These are phyloP conservation scores for Clostera curtula DNA, from an alignment of 2,888 invertebrate species.

Conservation along the genomic window DNA sequence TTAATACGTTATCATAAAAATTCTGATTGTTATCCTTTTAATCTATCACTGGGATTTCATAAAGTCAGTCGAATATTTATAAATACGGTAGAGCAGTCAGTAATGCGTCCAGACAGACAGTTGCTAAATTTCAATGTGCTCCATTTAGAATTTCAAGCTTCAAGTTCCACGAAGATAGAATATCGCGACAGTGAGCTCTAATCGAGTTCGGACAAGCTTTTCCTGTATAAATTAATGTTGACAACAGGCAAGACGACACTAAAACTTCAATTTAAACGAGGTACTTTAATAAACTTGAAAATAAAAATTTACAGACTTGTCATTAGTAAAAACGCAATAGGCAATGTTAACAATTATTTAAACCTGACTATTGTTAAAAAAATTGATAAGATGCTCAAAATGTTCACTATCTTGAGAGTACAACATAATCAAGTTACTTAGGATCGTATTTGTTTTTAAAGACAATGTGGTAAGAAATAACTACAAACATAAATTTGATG, in stretches of 20 bases:
- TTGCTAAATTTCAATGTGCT: slow-evolving; percentile 72
- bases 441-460: background rate
- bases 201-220: slow-evolving; percentile 23
- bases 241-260: slow-evolving; percentile 13
- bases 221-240: slow-evolving; percentile 21
- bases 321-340: background rate
- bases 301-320: background rate
- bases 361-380: too few species aligned
- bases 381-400: too few species aligned
- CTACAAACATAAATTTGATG: too few species aligned
- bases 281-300: too few species aligned
- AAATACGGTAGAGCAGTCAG: slow-evolving; percentile 59
- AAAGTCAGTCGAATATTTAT: slow-evolving; percentile 61
- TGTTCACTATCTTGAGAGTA: too few species aligned
- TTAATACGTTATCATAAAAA: too few species aligned
- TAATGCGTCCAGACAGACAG: slow-evolving; percentile 65
- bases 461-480: background rate
- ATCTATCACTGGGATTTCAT: slow-evolving; percentile 34
- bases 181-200: slow-evolving; percentile 35
- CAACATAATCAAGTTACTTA: background rate
- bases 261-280: too few species aligned
- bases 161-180: slow-evolving; percentile 45
- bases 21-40: slow-evolving; percentile 32
- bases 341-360: too few species aligned
- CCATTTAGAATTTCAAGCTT: slow-evolving; percentile 58